A percentile compares a stretch with the other conserved stretches of the same genome.
phyloP scores from a whole-genome alignment of 2,888 invertebrate species.

The Digitonthophagus gazella region DNA sequence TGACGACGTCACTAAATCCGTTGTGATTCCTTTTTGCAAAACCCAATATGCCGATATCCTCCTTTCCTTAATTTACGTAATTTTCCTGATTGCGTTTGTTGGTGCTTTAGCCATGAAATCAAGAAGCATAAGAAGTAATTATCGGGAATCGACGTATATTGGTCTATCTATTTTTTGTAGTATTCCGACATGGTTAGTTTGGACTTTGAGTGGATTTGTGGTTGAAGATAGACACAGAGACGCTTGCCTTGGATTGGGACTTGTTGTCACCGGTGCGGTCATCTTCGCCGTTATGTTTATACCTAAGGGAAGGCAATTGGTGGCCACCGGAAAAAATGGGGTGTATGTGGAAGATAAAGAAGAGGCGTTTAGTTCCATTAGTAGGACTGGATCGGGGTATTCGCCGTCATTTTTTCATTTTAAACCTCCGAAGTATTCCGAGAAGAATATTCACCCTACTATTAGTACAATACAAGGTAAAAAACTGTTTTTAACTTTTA shows the following conservation, averaged over 20 bases:
- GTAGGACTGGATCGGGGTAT: constrained; percentile 76
- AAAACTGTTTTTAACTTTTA: neutral
- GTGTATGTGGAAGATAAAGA: constrained; percentile 79
- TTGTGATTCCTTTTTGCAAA: constrained; percentile 57
- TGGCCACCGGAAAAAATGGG: constrained; percentile 88
- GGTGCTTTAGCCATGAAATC: constrained; percentile 82
- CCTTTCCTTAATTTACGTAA: constrained; percentile 78
- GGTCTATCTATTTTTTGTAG: constrained; percentile 83
- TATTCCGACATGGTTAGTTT: constrained; percentile 83
- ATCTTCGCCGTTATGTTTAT: constrained; percentile 93
- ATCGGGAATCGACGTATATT: constrained; percentile 89
- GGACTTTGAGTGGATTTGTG: constrained; percentile 80
- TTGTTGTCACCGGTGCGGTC: constrained; percentile 79
- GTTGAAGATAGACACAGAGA: constrained; percentile 77
- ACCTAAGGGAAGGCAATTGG: constrained; percentile 87
- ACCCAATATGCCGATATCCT: constrained; percentile 71
- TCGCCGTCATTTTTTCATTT: constrained; percentile 92
- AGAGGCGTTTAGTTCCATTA: constrained; percentile 77
- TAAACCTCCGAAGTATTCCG: constrained; percentile 74
- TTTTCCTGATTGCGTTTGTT: constrained; percentile 80
- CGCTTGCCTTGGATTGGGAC: constrained; percentile 86
- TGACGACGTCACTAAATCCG: constrained; percentile 47
- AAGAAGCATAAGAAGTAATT: constrained; percentile 87
- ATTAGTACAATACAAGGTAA: constrained; percentile 26
- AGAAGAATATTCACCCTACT: constrained; percentile 16